These are phyloP conservation scores for Micrasema minimum DNA, from an alignment of 1,140 invertebrate genomes.

Conservation along the genomic window DNA sequence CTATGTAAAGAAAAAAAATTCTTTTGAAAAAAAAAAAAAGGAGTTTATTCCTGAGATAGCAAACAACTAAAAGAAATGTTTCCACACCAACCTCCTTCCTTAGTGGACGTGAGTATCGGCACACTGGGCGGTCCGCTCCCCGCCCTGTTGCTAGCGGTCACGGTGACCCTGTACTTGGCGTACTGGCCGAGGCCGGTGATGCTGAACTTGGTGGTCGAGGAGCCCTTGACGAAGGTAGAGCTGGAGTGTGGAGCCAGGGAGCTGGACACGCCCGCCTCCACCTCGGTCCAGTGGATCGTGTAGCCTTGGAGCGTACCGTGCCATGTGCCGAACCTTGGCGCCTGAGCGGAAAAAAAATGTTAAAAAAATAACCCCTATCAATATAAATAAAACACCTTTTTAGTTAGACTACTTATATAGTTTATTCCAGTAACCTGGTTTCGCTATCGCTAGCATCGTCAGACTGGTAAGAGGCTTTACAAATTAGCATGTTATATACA, in stretches of 20 bases:
- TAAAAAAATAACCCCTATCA: no score
- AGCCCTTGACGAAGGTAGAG: constrained; percentile 69
- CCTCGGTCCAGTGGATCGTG: constrained; percentile 67
- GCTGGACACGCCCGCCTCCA: constrained; percentile 36
- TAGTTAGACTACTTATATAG: no score
- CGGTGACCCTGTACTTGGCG: constrained; percentile 82
- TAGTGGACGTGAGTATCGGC: constrained; percentile 78
- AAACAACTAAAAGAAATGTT: no score
- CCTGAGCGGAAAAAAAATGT: no score
- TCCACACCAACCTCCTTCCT: constrained; percentile 84
- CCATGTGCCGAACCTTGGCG: constrained; percentile 74
- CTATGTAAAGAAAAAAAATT: no score
- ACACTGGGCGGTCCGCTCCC: constrained; percentile 84
- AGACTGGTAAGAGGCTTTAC: no score
- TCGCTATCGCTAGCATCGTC: no score
- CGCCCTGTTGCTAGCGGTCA: constrained; percentile 87
- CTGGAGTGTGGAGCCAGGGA: constrained; percentile 43
- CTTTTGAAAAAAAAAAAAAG: no score
- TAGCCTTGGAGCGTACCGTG: constrained; percentile 84
- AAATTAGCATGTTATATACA: no score
- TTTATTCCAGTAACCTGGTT: no score
- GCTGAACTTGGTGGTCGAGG: constrained; percentile 73
- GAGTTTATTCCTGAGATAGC: no score
- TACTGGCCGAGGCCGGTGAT: constrained; percentile 80
- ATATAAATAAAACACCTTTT: no score